phyloP scores from a whole-genome alignment of 2,797 vertebrate species.

The Falco peregrinus region DNA sequence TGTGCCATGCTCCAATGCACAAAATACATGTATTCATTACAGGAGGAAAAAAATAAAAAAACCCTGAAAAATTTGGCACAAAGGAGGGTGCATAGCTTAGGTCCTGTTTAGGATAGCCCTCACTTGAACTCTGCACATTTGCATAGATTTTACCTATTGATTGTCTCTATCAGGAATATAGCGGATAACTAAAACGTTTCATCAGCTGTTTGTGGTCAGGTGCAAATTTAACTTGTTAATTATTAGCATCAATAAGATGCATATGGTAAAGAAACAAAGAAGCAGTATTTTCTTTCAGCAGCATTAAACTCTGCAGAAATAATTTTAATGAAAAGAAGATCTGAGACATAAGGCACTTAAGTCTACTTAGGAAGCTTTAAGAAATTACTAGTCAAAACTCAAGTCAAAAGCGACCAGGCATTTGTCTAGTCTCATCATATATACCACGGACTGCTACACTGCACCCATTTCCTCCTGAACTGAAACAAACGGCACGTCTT shows the following conservation, averaged over 20 bases:
- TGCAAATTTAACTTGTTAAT: neutral
- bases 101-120: constrained; percentile 42
- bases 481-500: neutral
- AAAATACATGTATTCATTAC: constrained; percentile 76
- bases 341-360: neutral
- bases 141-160: constrained; percentile 57
- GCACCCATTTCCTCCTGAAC: neutral
- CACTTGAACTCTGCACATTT: constrained; percentile 61
- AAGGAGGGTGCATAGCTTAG: constrained; percentile 68
- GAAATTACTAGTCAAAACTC: neutral
- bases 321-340: neutral
- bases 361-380: neutral
- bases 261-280: neutral
- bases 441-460: fast-evolving
- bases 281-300: neutral
- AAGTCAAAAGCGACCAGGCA: neutral
- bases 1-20: constrained; percentile 74
- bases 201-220: neutral
- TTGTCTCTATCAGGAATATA: neutral
- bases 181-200: neutral
- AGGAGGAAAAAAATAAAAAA: constrained; percentile 30
- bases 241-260: neutral
- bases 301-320: neutral
- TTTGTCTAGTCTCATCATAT: neutral
- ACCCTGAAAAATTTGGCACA: constrained; percentile 65